These are phyloP conservation scores for Agriopis marginaria DNA, from an alignment of 2,888 invertebrate genomes.

Conservation along the genomic window DNA sequence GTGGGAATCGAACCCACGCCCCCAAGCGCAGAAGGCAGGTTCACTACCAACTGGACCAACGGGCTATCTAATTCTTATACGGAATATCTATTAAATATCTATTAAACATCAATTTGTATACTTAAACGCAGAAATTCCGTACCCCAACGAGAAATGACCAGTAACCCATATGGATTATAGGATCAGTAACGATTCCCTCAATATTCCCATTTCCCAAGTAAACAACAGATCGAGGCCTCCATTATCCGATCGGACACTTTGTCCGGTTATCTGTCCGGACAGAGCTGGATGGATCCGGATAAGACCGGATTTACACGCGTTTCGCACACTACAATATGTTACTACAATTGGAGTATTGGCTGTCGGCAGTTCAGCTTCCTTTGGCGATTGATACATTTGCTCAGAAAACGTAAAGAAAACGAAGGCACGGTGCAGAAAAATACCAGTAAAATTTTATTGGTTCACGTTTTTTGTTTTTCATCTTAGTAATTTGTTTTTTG, in stretches of 20 bases:
- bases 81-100: no score
- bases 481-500: no score
- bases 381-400: neutral
- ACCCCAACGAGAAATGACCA: neutral
- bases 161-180: neutral
- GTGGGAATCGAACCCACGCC: no score
- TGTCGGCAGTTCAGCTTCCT: neutral
- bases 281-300: conserved; percentile 15
- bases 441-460: no score
- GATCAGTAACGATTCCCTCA: neutral
- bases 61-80: no score
- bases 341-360: neutral
- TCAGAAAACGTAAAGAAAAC: no score
- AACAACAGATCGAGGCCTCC: conserved; percentile 20
- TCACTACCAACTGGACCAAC: no score
- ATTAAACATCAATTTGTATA: neutral
- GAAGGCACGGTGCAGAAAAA: no score
- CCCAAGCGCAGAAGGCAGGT: no score
- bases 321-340: conserved; percentile 8
- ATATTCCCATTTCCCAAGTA: conserved; percentile 13
- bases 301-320: conserved; percentile 27
- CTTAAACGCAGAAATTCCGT: neutral
- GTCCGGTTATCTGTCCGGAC: conserved; percentile 18
- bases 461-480: no score
- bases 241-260: conserved; percentile 21